Evolutionary conservation across 2,888 invertebrate species (phyloP), one percentile per base, ranked within the genome.

Genomic region (Hoplodrina ambigua): DNA sequence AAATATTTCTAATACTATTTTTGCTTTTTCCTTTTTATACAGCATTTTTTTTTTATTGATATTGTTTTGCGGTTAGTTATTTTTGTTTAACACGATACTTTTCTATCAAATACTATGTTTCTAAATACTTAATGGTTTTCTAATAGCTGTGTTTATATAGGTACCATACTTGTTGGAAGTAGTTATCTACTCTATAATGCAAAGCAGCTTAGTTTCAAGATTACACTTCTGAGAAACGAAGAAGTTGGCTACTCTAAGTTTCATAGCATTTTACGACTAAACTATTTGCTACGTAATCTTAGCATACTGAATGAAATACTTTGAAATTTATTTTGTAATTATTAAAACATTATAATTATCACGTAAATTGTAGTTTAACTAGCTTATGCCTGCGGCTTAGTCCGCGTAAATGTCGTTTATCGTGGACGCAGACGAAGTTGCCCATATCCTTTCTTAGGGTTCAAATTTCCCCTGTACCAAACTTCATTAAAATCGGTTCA

Each of bases 201-300:
- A 75, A 60, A 72, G 75, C 44, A 68, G 50, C 69, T 72, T 72
- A 75, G 75, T 72, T 72, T 59, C 72, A 68, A 68, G 75, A 72
- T 75, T 72, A 72, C 68, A 75, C 59, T 72, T 75, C 75, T 20
- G 59, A 60, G 75, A 56, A 60, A 75, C 75, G 17, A 52, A 68
- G 59, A 56, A 72, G 55, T 72, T 68, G 19, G 37, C 68, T 74
- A 67, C 74, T 75, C 50, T 60, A 75, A 75, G 44, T 75, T 75
- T 75, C 72, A 68, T 56, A 72, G 46, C 68, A 37, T 72, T 75
- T 72, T 75, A 72, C 25, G 55, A 55, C 25, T 56, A 75, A 72
- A 72, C 59, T 68, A 59, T 75, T 75, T 59, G 37, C 37, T 30
- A 68, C 20, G 37, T 75, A 52, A 75, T 56, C 50, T 75, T 56